Base-by-base conservation (phyloP, 1,140 invertebrate species). In the Drosophila kanapiae region DNA sequence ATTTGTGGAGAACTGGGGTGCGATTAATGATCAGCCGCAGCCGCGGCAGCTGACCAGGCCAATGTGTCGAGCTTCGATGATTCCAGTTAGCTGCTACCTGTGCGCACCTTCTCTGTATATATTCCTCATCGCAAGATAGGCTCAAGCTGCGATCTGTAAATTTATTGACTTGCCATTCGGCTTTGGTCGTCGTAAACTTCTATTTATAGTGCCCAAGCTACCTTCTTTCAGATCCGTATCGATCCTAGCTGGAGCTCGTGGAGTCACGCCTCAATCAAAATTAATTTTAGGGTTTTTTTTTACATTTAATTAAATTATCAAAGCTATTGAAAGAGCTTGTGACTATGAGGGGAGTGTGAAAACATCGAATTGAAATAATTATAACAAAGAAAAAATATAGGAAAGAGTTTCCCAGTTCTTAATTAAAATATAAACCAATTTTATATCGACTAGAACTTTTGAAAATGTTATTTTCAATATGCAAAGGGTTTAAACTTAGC, bases 11-110 rank as follows among this genome's bases (percentile, higher is more conserved):
- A 47, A 40, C 76, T 62, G 35, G 62, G 68, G 68, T 67, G 75
- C 78, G 61, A 86, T 85, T 86, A 81, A 85, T 86, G 82, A 67
- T 71, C 68, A 85, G 61, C 58, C 48, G 35, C 68, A 85, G 61
- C 58, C 48, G 35, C 51, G 37, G 48, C 70, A 75, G 49, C 80
- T 56, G 53, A 71, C 80, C 53, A 27, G 53, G 35, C 77, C 75
- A 78, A 77, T 76, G 60, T 58, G 84, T 76, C 75, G 45, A 79
- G 84, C 82, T 77, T 76, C 58, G 70, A 31, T 88, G 82, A 58
- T 61, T 75, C 61, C 48, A 29, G 64, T 18, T 59, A 54, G 14
- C 38, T 1, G 65, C 35, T 65, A 56, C 53, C 53, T 56, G 53
- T 56, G 53, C 35, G 53, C 53, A 51, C 49, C 53, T 56, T 38